A percentile compares a stretch with the other conserved stretches of the same genome.
These are phyloP conservation scores for Seriola quinqueradiata DNA, from an alignment of 2,113 vertebrate genomes.

Conservation along the genomic window DNA sequence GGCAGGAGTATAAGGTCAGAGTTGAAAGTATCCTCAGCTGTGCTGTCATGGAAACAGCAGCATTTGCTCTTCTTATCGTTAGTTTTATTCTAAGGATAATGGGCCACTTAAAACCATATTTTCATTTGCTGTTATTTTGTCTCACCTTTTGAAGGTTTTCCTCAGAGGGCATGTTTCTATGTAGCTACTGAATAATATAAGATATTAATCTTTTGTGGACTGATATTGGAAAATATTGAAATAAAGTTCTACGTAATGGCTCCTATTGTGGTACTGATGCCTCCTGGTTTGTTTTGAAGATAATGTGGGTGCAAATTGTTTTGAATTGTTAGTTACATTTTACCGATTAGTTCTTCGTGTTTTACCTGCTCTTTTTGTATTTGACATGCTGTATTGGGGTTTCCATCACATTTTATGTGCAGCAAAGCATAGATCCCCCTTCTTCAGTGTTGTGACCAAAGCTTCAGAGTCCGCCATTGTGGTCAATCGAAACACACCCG, in stretches of 20 bases:
- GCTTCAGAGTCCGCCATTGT: conserved; percentile 63
- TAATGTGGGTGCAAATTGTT: not conserved
- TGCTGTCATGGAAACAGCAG: conserved; percentile 75
- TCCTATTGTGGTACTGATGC: not conserved
- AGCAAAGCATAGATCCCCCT: conserved; percentile 24
- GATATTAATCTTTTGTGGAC: not conserved
- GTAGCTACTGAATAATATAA: not conserved
- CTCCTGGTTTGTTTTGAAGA: conserved; percentile 6
- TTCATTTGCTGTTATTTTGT: conserved; percentile 6
- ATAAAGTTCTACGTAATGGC: not conserved
- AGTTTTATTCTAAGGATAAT: conserved; percentile 49
- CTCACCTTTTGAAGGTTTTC: not conserved
- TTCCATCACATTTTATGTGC: not conserved
- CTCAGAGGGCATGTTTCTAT: not conserved
- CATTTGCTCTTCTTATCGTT: conserved; percentile 61
- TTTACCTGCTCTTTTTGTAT: not conserved
- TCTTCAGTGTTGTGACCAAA: conserved; percentile 43
- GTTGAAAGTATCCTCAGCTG: conserved; percentile 81
- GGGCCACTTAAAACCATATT: conserved; percentile 27
- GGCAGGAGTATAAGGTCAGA: conserved; percentile 74
- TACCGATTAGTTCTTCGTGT: not conserved
- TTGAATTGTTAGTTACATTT: conserved; percentile 5
- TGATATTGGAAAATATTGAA: not conserved
- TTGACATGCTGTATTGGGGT: not conserved
- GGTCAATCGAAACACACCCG: conserved; percentile 63